These are phyloP conservation scores for Stratiomys singularior DNA, from an alignment of 2,888 invertebrate species.

Conservation along the genomic window DNA sequence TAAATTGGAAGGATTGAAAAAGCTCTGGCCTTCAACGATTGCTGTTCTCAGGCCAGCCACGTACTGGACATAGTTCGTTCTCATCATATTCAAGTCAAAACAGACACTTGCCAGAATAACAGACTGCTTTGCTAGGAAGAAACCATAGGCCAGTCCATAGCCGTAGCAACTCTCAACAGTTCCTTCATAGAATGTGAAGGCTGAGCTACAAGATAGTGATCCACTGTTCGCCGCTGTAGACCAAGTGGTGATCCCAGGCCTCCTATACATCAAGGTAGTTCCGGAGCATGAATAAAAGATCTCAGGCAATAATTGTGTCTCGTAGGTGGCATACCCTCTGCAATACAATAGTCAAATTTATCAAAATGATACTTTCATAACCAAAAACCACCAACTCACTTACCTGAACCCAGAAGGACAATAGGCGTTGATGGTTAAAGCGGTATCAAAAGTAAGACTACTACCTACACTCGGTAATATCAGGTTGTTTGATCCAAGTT, in stretches of 20 bases:
- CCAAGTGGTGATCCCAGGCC: neutral
- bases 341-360: neutral
- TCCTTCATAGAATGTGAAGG: neutral
- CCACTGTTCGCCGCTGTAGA: neutral
- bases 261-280: neutral
- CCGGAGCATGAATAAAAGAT: neutral
- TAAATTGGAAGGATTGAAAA: neutral
- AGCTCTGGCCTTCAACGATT: neutral
- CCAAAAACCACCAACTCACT: neutral
- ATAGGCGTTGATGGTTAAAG: neutral
- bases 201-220: neutral
- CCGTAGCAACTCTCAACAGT: neutral
- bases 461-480: neutral
- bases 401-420: slow-evolving; percentile 26
- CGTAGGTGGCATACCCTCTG: neutral
- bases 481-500: slow-evolving; percentile 20
- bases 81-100: slow-evolving; percentile 10
- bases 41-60: slow-evolving; percentile 1
- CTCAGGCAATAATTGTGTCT: neutral
- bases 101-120: slow-evolving; percentile 14
- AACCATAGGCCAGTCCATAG: slow-evolving; percentile 28
- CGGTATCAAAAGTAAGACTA: neutral
- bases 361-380: neutral
- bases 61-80: slow-evolving; percentile 16
- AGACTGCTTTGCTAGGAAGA: slow-evolving; percentile 6